Evolutionary conservation across 2,888 invertebrate genomes (phyloP).

Genomic region (Drosophila setosimentum): DNA sequence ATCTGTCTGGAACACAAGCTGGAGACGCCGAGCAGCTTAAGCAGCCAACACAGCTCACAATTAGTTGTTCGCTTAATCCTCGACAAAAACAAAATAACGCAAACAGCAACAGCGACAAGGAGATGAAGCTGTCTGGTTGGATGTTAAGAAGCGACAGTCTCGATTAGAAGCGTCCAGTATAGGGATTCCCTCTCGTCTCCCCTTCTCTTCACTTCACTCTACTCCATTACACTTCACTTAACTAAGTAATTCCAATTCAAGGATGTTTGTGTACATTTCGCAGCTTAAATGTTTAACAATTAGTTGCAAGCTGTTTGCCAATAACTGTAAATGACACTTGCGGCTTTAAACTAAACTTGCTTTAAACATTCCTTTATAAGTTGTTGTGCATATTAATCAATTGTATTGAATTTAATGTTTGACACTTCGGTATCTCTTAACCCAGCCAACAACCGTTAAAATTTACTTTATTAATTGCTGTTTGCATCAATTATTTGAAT

Average conservation of each 20-base stretch:
- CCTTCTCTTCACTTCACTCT: not conserved
- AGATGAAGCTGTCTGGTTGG: constrained; percentile 13
- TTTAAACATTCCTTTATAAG: constrained; percentile 7
- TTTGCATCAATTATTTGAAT: not conserved
- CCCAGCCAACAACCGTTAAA: not conserved
- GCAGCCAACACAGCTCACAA: constrained; percentile 53
- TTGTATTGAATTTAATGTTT: not conserved
- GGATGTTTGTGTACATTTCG: constrained; percentile 45
- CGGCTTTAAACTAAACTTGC: constrained; percentile 14
- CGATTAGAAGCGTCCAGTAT: constrained; percentile 44
- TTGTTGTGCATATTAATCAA: constrained; percentile 13
- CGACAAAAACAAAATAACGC: constrained; percentile 21
- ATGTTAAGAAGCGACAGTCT: constrained; percentile 29
- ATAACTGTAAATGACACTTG: constrained; percentile 30
- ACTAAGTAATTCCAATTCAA: constrained; percentile 26
- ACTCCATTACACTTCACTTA: not conserved
- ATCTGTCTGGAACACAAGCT: constrained; percentile 45
- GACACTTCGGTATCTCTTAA: not conserved
- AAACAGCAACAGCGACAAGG: constrained; percentile 24
- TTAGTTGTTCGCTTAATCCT: constrained; percentile 68
- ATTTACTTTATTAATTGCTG: constrained; percentile 15
- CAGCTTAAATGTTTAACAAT: constrained; percentile 56
- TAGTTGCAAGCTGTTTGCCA: constrained; percentile 37
- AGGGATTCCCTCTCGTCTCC: not conserved
- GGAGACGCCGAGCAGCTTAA: constrained; percentile 39